Conservation (phyloP, 2,888 invertebrate species). For the Lasioglossum malachurum region DNA sequence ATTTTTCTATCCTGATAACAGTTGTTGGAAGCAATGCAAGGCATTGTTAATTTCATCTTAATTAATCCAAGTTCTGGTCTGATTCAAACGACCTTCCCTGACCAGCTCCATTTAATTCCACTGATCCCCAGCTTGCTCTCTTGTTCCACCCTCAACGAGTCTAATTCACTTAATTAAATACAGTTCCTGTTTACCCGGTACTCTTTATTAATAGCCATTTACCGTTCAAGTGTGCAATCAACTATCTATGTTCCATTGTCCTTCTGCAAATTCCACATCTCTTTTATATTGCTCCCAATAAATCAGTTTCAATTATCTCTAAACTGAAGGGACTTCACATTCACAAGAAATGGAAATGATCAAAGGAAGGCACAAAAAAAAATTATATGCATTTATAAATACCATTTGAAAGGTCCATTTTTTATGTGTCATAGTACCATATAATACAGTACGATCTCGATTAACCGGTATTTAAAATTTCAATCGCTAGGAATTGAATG, state of each 20-base stretch:
- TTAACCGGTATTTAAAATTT: too few species aligned
- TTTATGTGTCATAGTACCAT: too few species aligned
- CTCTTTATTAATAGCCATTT: slow-evolving; percentile 17
- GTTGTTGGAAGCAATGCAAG: background rate
- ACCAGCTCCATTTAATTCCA: slow-evolving; percentile 30
- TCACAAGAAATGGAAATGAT: too few species aligned
- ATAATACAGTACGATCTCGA: too few species aligned
- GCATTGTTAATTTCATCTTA: background rate
- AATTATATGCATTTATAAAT: too few species aligned
- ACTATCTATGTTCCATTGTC: background rate
- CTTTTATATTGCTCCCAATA: background rate
- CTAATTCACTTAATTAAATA: slow-evolving; percentile 50
- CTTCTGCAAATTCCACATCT: background rate
- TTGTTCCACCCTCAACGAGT: slow-evolving; percentile 35
- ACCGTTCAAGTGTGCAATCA: slow-evolving; percentile 1
- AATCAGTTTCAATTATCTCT: background rate
- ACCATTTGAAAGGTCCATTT: too few species aligned
- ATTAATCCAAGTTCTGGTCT: slow-evolving; percentile 1
- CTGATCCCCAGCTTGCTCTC: slow-evolving; percentile 4
- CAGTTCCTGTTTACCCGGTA: slow-evolving; percentile 47
- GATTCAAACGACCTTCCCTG: slow-evolving; percentile 11
- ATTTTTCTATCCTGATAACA: too few species aligned
- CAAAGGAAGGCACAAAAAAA: too few species aligned
- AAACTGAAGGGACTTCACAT: too few species aligned
- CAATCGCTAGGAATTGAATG: too few species aligned